Evolutionary conservation across 2,888 invertebrate genomes (phyloP), one percentile per base, ranked within the genome.

Genomic region (Dioctria linearis): DNA sequence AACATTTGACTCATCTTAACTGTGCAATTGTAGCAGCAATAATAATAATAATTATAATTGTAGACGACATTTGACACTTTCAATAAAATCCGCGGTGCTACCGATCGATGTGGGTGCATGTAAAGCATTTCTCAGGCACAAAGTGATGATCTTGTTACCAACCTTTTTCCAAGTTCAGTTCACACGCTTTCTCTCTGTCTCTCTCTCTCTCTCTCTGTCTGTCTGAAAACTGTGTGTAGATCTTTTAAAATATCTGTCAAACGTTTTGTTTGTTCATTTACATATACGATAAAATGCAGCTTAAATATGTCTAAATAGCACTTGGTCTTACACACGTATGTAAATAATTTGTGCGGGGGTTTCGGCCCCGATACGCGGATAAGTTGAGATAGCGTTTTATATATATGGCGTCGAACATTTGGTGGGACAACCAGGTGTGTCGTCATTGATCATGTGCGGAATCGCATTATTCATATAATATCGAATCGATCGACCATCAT

Each of bases 181-280:
- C 88, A 87, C 88, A 88, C 88, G 88, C 87, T 88, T 88, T 88
- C 87, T 87, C 87, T 87, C 85, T 83, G 1, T 25, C 87, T 88
- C 88, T 88, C 87, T 87, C 87, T 87, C 85, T 83, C 25, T 25
- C 87, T 88, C 88, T 88, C 87, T 87, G 87, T 87, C 85, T 83
- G 1, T 25, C 85, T 46, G 11, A n/a, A n/a, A 25, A 25, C 25
- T 25, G 25, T 25, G 46, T 46, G 25, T 13, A 69, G 69, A 51
- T 49, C 49, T 69, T 51, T 49, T 51, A 37, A 11, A 39, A 13
- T 69, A 51, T 54, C 39, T 37, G 3, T n/a, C 9, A 51, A 11
- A 51, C 25, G 69, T 69, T 37, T 65, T 69, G 69, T 54, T 69
- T 69, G 69, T 37, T 39, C 69, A 69, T 69, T 51, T 69, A 51